phyloP scores from a whole-genome alignment of 2,113 vertebrate genomes.

The Serilophus lunatus region DNA sequence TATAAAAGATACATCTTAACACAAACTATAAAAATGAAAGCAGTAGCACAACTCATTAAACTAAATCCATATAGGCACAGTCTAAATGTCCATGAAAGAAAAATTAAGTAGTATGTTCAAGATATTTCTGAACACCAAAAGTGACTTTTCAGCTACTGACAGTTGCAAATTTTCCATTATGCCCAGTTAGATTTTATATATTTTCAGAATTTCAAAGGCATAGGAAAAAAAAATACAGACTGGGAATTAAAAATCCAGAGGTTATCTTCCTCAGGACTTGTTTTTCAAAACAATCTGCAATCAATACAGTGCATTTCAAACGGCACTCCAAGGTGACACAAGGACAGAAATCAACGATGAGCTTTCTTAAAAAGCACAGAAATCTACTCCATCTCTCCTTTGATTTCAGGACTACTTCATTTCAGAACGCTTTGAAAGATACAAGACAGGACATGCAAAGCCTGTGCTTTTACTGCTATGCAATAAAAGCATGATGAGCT shows the following conservation, averaged over 20 bases:
- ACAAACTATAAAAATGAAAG: not conserved
- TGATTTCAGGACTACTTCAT: not conserved
- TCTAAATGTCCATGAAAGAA: conserved; percentile 28
- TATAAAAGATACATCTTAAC: not conserved
- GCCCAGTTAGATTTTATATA: not conserved
- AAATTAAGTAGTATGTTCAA: not conserved
- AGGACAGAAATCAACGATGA: not conserved
- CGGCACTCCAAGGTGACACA: not conserved
- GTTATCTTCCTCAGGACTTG: not conserved
- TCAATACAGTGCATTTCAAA: not conserved
- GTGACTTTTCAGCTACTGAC: not conserved
- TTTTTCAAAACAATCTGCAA: not conserved
- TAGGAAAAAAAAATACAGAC: not conserved
- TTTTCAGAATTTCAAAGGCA: not conserved
- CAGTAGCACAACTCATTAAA: not conserved
- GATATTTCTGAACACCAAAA: not conserved
- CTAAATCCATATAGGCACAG: not conserved
- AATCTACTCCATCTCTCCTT: not conserved
- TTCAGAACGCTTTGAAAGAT: not conserved
- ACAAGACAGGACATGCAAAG: conserved; percentile 3
- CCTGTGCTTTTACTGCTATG: not conserved
- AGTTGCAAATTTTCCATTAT: not conserved
- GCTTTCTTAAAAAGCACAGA: not conserved
- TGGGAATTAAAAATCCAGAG: not conserved
- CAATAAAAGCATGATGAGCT: conserved; percentile 30